phyloP scores from a whole-genome alignment of 2,797 vertebrate species.

The Sus cebifrons region DNA sequence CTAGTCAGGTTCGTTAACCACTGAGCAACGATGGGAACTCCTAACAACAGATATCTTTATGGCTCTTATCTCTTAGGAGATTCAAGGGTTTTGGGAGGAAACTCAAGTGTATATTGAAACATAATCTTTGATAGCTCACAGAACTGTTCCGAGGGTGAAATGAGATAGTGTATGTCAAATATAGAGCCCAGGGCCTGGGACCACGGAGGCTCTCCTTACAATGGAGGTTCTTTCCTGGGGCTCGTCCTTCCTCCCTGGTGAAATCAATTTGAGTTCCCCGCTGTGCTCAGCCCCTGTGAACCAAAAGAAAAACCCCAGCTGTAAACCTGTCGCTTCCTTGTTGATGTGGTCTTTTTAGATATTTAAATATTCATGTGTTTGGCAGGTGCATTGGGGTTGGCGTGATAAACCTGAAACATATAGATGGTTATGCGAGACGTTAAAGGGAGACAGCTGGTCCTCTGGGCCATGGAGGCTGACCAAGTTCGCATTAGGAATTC shows the following conservation, averaged over 20 bases:
- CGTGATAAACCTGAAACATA: conserved; percentile 89
- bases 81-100: background rate
- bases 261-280: conserved; percentile 57
- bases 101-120: background rate
- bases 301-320: conserved; percentile 70
- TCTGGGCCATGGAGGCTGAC: conserved; percentile 86
- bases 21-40: too few species aligned
- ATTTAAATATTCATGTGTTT: conserved; percentile 91
- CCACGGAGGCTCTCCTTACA: background rate
- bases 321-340: conserved; percentile 85
- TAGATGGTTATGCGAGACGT: conserved; percentile 89
- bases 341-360: conserved; percentile 85
- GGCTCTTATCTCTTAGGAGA: background rate
- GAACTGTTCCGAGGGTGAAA: background rate
- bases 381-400: conserved; percentile 89
- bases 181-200: background rate
- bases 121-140: background rate
- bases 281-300: conserved; percentile 29
- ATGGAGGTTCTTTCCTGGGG: background rate
- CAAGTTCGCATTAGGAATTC: conserved; percentile 89
- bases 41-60: background rate
- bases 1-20: too few species aligned
- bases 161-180: background rate
- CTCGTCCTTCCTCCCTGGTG: background rate
- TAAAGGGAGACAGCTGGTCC: conserved; percentile 88